Base-by-base conservation (phyloP, 1,140 invertebrate species). In the Drosophila albomicans region DNA sequence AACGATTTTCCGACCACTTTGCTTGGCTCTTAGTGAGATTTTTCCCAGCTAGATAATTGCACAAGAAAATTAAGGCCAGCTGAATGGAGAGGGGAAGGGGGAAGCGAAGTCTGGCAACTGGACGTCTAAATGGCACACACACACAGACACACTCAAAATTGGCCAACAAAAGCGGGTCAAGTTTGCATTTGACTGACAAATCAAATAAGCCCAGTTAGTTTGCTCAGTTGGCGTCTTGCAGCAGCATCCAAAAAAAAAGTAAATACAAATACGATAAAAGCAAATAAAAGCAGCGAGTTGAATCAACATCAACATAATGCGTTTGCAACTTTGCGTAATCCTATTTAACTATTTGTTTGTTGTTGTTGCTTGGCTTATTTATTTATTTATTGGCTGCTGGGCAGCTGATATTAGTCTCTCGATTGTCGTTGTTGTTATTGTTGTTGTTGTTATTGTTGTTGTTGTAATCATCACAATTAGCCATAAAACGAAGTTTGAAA, bases 281-380 rank as follows among this genome's bases (percentile, higher is more conserved):
- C 77, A 70, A 73, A 82, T 57, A 75, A 61, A 69, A 48, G 57
- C 45, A 43, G 45, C 58, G 82, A 74, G 28, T 65, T 68, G 79
- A 88, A 66, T 86, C 84, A 86, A 87, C 84, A 84, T 78, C 84
- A 86, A 48, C 79, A 88, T 87, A 87, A 88, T 82, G 82, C 79
- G 78, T 79, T 79, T 80, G 77, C 68, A 82, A 77, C 80, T 87
- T 88, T 89, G 86, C 84, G 80, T 81, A 88, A 88, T 89, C 75
- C 67, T 68, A 82, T 84, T 80, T 78, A 59, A 73, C 76, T 75
- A 74, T 3, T 28, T 51, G 13, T 59, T 48, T 70, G 16, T 58
- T 43, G 35, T 15, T 45, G 35, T 25, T 30, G 57, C 28, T 56
- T 57, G 5, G 38, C 11, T 13, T 10, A 20, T 56, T 66, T 76